Conservation (phyloP, 2,797 vertebrate species). For the Dendrocincla fuliginosa region DNA sequence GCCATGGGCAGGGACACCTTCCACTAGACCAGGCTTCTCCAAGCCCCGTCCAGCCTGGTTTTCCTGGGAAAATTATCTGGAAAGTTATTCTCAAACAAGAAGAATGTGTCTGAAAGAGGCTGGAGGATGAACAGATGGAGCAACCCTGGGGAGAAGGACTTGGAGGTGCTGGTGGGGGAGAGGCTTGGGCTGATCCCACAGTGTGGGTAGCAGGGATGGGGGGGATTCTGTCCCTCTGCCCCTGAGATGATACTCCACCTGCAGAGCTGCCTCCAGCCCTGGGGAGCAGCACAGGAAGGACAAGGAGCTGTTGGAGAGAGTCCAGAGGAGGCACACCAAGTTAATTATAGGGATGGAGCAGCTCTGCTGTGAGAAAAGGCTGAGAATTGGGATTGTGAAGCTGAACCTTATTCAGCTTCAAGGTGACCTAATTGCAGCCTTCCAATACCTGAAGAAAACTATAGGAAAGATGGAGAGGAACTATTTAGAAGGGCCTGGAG, state of each 20-base stretch:
- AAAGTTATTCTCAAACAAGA: not conserved
- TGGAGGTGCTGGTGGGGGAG: not conserved
- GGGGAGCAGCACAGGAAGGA: not conserved
- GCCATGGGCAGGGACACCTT: not conserved
- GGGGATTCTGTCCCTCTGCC: not conserved
- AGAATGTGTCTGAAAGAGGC: not conserved
- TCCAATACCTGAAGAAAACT: not conserved
- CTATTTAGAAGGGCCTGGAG: not conserved
- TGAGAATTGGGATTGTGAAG: no score
- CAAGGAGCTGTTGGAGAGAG: not conserved
- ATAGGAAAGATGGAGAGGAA: not conserved
- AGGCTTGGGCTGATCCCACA: not conserved
- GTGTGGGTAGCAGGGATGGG: not conserved
- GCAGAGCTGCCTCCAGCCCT: not conserved
- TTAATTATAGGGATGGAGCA: not conserved
- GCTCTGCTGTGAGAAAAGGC: not conserved
- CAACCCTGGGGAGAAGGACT: not conserved
- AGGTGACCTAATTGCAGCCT: not conserved
- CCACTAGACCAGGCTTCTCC: no score
- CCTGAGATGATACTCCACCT: not conserved
- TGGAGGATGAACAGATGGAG: not conserved
- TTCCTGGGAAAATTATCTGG: not conserved
- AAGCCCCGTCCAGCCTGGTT: not conserved
- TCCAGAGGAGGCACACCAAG: not conserved
- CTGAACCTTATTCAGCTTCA: no score